Evolutionary conservation across 2,113 vertebrate genomes (phyloP), one percentile per base, ranked within the genome.

Genomic region (Scolopax mira): DNA sequence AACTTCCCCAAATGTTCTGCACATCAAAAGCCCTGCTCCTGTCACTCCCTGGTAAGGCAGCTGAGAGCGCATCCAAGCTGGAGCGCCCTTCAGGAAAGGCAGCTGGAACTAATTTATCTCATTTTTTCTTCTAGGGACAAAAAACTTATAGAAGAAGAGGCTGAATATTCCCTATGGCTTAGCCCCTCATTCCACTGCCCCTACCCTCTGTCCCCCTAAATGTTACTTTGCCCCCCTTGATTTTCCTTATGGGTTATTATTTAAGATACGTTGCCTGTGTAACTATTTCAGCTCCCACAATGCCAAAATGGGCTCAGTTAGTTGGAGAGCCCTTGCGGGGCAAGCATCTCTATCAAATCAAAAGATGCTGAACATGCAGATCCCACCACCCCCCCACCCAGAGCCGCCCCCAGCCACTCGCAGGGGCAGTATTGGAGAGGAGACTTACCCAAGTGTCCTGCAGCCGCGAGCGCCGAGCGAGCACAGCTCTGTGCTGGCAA

Each of bases 401-500:
- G 64, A 66, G 30, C 64, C 61, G 55, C 28, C 73, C 0, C 0
- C 24, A 16, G 24, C 60, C 11, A 2, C n/a, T 61, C 31, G 14
- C 33, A 60, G 42, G 48, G 13, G 17, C 6, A 4, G 44, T 4
- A 57, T 39, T 0, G 7, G 60, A 89, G 61, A 61, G 67, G 37
- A 86, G 57, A 97, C 98, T 97, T 94, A 98, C 97, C 97, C 74
- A 69, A 97, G 61, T 66, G 91, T 89, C 89, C 75, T 84, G 89
- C 94, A 72, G 94, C 90, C 10, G 24, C 55, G 42, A 81, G 90
- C 42, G 55, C 90, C 2, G 93, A 95, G 93, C 1, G 22, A 75
- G 70, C 89, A 92, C 28, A 94, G 96, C 97, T 97, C 96, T 3
- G 65, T 93, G 88, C 98, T 96, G 97, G 97, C 97, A 96, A 84